Percentiles rank a stretch among this genome's conserved stretches.
These are phyloP conservation scores for Meles meles DNA, from an alignment of 2,113 vertebrate genomes.

Conservation along the genomic window DNA sequence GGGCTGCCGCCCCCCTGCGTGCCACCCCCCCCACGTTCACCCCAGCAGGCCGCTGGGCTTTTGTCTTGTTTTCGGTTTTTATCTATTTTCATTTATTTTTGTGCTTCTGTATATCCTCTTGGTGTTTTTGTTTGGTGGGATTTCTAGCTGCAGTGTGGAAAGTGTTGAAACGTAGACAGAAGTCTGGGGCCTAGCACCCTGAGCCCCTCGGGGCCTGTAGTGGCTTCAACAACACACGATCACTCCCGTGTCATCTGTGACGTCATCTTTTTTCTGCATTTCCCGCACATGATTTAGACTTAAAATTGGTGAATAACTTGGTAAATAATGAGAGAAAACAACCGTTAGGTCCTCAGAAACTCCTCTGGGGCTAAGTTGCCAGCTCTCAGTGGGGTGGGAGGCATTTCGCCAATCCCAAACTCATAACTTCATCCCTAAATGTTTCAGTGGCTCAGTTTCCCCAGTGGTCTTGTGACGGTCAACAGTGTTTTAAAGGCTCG, in stretches of 20 bases:
- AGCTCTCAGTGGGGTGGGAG: not conserved
- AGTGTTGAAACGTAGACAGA: not conserved
- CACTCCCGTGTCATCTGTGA: accelerated
- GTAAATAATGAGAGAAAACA: not conserved
- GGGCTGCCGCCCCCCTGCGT: accelerated
- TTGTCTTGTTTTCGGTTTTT: not conserved
- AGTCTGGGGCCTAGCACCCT: accelerated
- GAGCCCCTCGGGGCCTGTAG: accelerated
- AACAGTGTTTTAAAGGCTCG: not conserved
- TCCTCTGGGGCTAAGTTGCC: not conserved
- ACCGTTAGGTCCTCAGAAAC: too few species aligned
- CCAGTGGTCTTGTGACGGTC: not conserved
- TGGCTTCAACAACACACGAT: accelerated
- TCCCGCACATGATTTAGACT: not conserved
- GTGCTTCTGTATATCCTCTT: not conserved
- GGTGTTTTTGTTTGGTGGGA: not conserved
- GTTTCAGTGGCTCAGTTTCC: not conserved
- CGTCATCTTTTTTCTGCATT: accelerated
- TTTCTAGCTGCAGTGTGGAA: not conserved
- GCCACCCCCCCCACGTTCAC: not conserved
- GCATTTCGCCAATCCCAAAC: not conserved
- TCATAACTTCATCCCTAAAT: not conserved
- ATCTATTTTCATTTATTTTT: not conserved
- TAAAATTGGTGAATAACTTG: not conserved
- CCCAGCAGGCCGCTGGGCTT: accelerated